Conservation (phyloP, 2,888 invertebrate genomes). For the Plagodis pulveraria region DNA sequence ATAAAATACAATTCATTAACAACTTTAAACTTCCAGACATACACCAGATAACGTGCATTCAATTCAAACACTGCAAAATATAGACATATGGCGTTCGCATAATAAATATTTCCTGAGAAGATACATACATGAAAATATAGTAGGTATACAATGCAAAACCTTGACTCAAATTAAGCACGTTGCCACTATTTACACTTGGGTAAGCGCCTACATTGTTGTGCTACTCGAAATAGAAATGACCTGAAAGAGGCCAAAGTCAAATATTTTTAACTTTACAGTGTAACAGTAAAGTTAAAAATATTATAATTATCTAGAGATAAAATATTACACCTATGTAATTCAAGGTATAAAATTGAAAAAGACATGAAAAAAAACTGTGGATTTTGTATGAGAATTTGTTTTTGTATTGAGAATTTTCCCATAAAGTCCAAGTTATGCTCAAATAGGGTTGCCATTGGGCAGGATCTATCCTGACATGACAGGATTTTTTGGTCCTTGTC, state of each 20-base stretch:
- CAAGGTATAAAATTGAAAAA: background rate
- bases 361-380: too few species aligned
- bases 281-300: background rate
- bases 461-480: too few species aligned
- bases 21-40: too few species aligned
- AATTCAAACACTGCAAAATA: background rate
- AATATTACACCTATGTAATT: too few species aligned
- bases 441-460: too few species aligned
- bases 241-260: constrained; percentile 17
- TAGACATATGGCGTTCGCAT: constrained; percentile 1
- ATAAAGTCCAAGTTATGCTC: too few species aligned
- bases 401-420: too few species aligned
- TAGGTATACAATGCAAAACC: constrained; percentile 5
- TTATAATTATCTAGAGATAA: background rate
- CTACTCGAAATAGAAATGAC: constrained; percentile 26
- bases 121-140: background rate
- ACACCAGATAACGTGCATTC: too few species aligned
- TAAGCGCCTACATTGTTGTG: background rate
- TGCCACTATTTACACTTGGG: background rate
- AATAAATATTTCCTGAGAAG: background rate
- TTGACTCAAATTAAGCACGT: constrained; percentile 7
- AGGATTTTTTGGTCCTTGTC: too few species aligned
- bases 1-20: too few species aligned
- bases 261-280: too few species aligned
- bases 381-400: too few species aligned